Percentiles rank a stretch among this genome's conserved stretches.
These are phyloP conservation scores for Poeciliopsis turrubarensis DNA, from an alignment of 2,113 vertebrate genomes.

Conservation along the genomic window DNA sequence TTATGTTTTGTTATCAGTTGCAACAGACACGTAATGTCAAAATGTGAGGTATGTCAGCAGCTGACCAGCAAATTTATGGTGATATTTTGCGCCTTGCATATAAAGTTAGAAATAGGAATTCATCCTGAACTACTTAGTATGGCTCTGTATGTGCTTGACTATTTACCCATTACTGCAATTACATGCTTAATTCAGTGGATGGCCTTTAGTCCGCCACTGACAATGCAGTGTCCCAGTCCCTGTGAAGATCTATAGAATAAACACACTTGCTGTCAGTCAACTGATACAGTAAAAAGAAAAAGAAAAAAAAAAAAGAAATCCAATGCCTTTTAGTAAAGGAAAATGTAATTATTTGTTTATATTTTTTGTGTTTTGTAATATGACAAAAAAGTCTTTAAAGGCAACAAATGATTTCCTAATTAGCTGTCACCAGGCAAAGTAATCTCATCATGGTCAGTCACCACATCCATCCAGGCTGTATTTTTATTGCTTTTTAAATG, in stretches of 20 bases:
- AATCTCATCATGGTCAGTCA: neutral
- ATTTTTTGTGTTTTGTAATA: neutral
- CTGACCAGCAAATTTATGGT: constrained; percentile 25
- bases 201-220: constrained; percentile 3
- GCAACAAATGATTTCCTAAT: neutral
- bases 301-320: neutral
- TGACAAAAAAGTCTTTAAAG: neutral
- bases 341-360: neutral
- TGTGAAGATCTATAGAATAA: constrained; percentile 1
- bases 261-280: neutral
- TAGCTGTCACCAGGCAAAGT: neutral
- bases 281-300: neutral
- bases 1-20: constrained; percentile 22
- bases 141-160: constrained; percentile 39
- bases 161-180: constrained; percentile 56
- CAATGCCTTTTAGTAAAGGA: neutral
- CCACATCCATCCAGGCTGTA: no score
- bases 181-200: constrained; percentile 62
- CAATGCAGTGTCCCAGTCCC: neutral
- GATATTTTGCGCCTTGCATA: constrained; percentile 24
- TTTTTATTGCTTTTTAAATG: neutral
- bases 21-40: constrained; percentile 24
- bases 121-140: constrained; percentile 43
- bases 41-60: constrained; percentile 32
- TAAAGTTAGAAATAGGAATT: constrained; percentile 50